Conservation (phyloP, 2,888 invertebrate species). For the Lycia hirtaria region DNA sequence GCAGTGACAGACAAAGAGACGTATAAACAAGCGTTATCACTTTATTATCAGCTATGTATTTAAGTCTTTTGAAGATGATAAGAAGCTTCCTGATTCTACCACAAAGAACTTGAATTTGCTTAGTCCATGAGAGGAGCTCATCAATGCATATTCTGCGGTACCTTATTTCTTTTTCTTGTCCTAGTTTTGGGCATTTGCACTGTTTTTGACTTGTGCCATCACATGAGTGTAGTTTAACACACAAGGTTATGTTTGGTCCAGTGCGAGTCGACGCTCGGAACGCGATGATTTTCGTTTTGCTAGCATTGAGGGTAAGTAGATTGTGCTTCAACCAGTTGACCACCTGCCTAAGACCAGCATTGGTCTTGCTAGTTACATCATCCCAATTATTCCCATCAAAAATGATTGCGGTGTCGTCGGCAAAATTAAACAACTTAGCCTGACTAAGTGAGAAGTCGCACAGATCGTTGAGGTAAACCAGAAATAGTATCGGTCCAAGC, state of each 20-base stretch:
- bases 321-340: neutral
- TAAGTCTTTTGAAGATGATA: neutral
- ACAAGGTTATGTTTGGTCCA: neutral
- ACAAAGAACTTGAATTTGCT: neutral
- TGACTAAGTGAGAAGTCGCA: neutral
- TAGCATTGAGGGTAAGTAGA: neutral
- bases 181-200: neutral
- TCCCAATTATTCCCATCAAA: neutral
- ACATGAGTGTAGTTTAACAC: neutral
- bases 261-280: neutral
- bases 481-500: neutral
- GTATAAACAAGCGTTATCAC: neutral
- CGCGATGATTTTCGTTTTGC: neutral
- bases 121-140: neutral
- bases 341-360: neutral
- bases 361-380: neutral
- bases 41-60: neutral
- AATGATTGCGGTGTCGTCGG: neutral
- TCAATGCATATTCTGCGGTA: neutral
- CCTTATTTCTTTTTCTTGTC: neutral
- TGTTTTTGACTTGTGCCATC: neutral
- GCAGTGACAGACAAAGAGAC: neutral
- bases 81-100: neutral
- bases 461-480: neutral
- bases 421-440: neutral